Evolutionary conservation across 2,797 vertebrate species (phyloP), one percentile per base, ranked within the genome.

Genomic region (Loris lydekkerianus): DNA sequence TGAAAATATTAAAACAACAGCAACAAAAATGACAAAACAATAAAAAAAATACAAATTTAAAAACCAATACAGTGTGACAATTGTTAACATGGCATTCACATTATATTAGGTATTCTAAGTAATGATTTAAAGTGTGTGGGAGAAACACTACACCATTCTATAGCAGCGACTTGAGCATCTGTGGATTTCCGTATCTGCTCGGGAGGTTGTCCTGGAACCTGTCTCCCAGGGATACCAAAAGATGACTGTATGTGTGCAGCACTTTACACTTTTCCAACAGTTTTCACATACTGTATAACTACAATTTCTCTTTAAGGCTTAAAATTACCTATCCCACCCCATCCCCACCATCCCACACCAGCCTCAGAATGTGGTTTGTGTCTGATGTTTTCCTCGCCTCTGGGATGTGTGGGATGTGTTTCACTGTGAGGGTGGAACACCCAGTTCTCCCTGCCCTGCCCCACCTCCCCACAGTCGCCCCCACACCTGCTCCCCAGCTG

Each of bases 351-450:
- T 76, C 91, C 73, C 60, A 37, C 25, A 10, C 27, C 60, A 87
- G 84, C 37, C 77, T 78, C n/a, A 29, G 43, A 72, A 60, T 61
- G 72, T 60, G 70, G 87, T 75, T 60, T 31, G 31, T 29, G 34
- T 53, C 65, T 1, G 3, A 53, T 29, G 88, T 86, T 90, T 78
- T 3, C 2, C 70, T 61, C 20, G 43, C 23, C 43, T 87, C 93
- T 70, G 13, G 87, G 58, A 60, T 80, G 8, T 23, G 58, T 82
- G 77, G 82, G 87, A 49, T 65, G 67, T 77, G 77, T 94, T 91
- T 89, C 37, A 40, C 49, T 17, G 53, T 61, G 63, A 82, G 61
- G 40, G 73, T 73, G 18, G 92, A 80, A 83, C 15, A 46, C 58
- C 61, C 63, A n/a, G 77, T 91, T 77, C 84, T 86, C 65, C 23